Evolutionary conservation across 1,140 invertebrate species (phyloP).

Genomic region (Drosophila nigromelanica): DNA sequence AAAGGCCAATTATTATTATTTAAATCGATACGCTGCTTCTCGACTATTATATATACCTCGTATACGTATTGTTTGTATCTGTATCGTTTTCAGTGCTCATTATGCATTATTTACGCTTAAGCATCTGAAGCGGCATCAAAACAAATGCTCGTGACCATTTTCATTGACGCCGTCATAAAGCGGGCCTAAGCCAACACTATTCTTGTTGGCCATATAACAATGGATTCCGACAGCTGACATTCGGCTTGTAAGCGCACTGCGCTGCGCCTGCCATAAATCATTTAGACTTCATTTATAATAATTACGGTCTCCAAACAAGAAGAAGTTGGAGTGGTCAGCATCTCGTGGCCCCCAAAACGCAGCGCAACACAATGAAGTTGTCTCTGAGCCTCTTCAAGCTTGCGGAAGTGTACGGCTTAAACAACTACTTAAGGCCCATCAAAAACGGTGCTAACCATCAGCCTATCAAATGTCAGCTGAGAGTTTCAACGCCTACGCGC

Average conservation of each 20-base stretch:
- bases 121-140: too few species aligned
- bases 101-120: constrained; percentile 68
- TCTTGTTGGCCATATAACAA: constrained; percentile 38
- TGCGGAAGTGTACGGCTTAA: constrained; percentile 59
- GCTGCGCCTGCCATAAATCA: constrained; percentile 72
- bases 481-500: constrained; percentile 2
- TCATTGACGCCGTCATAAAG: constrained; percentile 62
- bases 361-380: constrained; percentile 64
- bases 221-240: constrained; percentile 25
- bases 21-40: constrained; percentile 70
- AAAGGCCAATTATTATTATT: constrained; percentile 82
- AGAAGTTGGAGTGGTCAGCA: constrained; percentile 63
- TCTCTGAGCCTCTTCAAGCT: constrained; percentile 42
- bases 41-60: constrained; percentile 21
- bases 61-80: constrained; percentile 41
- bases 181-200: constrained; percentile 31
- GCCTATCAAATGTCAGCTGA: constrained; percentile 10
- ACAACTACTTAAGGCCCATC: constrained; percentile 12
- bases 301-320: constrained; percentile 57
- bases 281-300: constrained; percentile 80
- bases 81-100: constrained; percentile 32
- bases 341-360: constrained; percentile 58
- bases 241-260: constrained; percentile 60
- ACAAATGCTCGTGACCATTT: constrained; percentile 59
- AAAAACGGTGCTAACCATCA: constrained; percentile 1